These are phyloP conservation scores for Trematocara stigmaticum DNA, from an alignment of 2,113 vertebrate species.

Conservation along the genomic window DNA sequence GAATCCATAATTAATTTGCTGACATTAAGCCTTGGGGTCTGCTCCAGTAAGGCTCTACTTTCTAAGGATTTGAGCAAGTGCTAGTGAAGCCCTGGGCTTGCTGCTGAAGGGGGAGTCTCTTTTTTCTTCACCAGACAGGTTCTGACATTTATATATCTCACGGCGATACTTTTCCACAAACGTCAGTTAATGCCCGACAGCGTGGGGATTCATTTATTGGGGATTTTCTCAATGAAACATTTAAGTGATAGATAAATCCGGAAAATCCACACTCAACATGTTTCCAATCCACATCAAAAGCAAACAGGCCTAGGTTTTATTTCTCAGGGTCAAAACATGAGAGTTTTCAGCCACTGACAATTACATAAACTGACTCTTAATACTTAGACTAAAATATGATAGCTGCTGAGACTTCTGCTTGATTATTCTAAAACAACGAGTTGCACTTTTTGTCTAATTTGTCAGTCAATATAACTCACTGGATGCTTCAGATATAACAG, in stretches of 20 bases:
- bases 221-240: constrained; percentile 6
- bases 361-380: not conserved
- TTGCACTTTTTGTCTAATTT: not conserved
- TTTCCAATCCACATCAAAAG: constrained; percentile 3
- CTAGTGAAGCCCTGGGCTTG: constrained; percentile 17
- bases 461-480: fast-evolving
- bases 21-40: constrained; percentile 66
- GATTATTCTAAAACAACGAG: not conserved
- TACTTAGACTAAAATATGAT: not conserved
- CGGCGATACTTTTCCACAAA: not conserved
- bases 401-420: not conserved
- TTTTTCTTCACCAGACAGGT: not conserved
- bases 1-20: constrained; percentile 67
- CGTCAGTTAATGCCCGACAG: not conserved
- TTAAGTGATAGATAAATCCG: constrained; percentile 15
- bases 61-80: constrained; percentile 39
- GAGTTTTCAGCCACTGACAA: not conserved
- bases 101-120: constrained; percentile 14
- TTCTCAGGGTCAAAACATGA: not conserved
- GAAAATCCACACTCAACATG: constrained; percentile 21
- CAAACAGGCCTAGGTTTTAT: not conserved
- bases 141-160: constrained; percentile 38
- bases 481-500: not conserved
- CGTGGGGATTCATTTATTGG: not conserved
- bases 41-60: constrained; percentile 39